Conservation (phyloP, 2,113 vertebrate species). For the Sebastes schlegelii region DNA sequence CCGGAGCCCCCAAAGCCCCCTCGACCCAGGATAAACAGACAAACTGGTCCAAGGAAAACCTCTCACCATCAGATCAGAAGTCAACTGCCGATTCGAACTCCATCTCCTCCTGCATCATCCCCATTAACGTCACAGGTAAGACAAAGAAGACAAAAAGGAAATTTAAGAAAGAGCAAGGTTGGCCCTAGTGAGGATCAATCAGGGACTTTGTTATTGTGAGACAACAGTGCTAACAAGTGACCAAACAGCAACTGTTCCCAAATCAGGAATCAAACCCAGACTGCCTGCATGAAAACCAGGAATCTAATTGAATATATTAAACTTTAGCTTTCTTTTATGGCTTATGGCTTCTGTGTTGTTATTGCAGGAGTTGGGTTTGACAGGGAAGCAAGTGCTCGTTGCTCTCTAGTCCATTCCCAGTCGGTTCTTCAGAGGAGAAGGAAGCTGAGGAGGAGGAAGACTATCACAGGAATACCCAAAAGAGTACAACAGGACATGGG, state of each 20-base stretch:
- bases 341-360: slow-evolving; percentile 53
- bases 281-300: slow-evolving; percentile 6
- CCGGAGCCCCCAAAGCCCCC: slow-evolving; percentile 89
- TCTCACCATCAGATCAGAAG: slow-evolving; percentile 94
- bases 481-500: slow-evolving; percentile 99
- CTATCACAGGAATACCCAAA: slow-evolving; percentile 98
- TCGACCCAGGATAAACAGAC: slow-evolving; percentile 95
- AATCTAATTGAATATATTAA: slow-evolving; percentile 1
- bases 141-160: slow-evolving; percentile 9
- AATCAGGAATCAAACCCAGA: slow-evolving; percentile 28
- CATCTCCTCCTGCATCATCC: slow-evolving; percentile 98
- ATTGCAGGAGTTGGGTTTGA: slow-evolving; percentile 97
- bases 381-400: slow-evolving; percentile 98
- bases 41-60: slow-evolving; percentile 94
- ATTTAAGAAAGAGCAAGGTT: neutral
- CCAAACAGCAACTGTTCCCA: neutral
- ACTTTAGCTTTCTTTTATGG: slow-evolving; percentile 10
- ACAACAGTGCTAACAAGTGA: neutral
- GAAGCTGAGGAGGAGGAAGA: slow-evolving; percentile 98
- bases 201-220: neutral
- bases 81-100: slow-evolving; percentile 92
- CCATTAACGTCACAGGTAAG: slow-evolving; percentile 98
- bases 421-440: slow-evolving; percentile 97
- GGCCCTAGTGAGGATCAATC: neutral
- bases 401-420: slow-evolving; percentile 98